phyloP scores from a whole-genome alignment of 2,113 vertebrate species.

The Arothron firmamentum region DNA sequence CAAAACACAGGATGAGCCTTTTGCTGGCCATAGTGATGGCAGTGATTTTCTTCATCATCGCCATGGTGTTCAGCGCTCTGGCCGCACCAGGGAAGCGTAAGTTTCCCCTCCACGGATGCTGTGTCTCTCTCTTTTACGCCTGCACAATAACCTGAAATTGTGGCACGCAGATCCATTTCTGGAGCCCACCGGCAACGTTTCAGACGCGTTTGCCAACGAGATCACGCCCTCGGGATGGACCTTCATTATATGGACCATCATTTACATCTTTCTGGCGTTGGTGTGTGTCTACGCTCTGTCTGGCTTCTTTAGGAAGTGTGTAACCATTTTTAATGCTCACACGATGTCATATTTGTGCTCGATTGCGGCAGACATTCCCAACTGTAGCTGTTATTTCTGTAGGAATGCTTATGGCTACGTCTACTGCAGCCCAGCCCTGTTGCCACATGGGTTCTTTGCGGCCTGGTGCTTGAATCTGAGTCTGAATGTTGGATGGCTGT shows the following conservation, averaged over 20 bases:
- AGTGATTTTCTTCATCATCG: slow-evolving; percentile 51
- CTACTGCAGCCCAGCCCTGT: slow-evolving; percentile 64
- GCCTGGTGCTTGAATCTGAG: slow-evolving; percentile 67
- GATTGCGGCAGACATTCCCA: too few species aligned
- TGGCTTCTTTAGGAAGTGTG: slow-evolving; percentile 65
- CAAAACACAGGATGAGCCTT: slow-evolving; percentile 42
- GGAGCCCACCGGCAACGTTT: slow-evolving; percentile 47
- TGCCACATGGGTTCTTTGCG: slow-evolving; percentile 62
- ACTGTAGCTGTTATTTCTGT: background rate
- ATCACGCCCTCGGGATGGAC: slow-evolving; percentile 72
- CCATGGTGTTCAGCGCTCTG: slow-evolving; percentile 52
- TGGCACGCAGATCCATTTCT: slow-evolving; percentile 59
- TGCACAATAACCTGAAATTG: background rate
- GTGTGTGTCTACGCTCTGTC: slow-evolving; percentile 51
- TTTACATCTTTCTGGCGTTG: slow-evolving; percentile 62
- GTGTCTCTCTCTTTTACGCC: background rate
- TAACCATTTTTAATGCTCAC: background rate
- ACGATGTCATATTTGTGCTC: too few species aligned
- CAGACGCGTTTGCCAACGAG: slow-evolving; percentile 54
- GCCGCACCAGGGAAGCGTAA: slow-evolving; percentile 54
- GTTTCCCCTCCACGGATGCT: slow-evolving; percentile 11
- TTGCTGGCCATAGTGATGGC: slow-evolving; percentile 44
- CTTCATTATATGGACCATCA: slow-evolving; percentile 70
- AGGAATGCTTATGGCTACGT: slow-evolving; percentile 66
- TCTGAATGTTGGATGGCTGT: slow-evolving; percentile 62